These are phyloP conservation scores for Philereme transversata DNA, from an alignment of 2,888 invertebrate species.

Conservation along the genomic window DNA sequence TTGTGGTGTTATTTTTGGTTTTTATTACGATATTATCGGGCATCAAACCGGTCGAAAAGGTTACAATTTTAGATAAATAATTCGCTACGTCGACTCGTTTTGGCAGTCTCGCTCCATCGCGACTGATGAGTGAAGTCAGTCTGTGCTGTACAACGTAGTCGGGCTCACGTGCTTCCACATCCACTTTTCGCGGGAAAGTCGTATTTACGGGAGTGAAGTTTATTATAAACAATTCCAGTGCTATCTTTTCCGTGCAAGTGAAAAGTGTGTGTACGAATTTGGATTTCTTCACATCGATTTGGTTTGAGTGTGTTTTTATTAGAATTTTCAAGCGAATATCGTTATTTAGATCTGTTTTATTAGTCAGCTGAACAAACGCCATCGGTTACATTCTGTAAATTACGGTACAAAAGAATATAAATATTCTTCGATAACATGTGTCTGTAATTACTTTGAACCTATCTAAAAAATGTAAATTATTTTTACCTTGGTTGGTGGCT, in stretches of 20 bases:
- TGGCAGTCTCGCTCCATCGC: constrained; percentile 25
- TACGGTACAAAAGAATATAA: constrained; percentile 56
- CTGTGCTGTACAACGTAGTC: constrained; percentile 42
- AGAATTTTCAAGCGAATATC: constrained; percentile 51
- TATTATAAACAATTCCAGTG: constrained; percentile 32
- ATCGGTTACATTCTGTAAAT: constrained; percentile 48
- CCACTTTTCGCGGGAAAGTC: constrained; percentile 65
- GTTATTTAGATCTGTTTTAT: constrained; percentile 47
- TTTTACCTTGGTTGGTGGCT: constrained; percentile 18
- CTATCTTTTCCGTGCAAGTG: constrained; percentile 25
- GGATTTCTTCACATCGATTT: constrained; percentile 28
- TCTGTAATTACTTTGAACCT: constrained; percentile 5
- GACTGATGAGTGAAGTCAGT: constrained; percentile 46
- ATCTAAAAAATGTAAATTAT: constrained; percentile 5
- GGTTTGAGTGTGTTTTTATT: constrained; percentile 26
- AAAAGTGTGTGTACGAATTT: constrained; percentile 33
- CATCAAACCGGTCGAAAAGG: constrained; percentile 61
- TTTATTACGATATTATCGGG: constrained; percentile 52
- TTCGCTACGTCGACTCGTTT: constrained; percentile 33
- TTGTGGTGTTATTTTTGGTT: constrained; percentile 55
- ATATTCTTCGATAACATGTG: constrained; percentile 27
- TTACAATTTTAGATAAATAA: constrained; percentile 52
- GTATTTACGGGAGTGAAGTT: constrained; percentile 43
- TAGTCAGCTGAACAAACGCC: constrained; percentile 40
- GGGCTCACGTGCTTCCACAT: constrained; percentile 52